Conservation (phyloP, 2,888 invertebrate genomes). For the Drosophila mimica region DNA sequence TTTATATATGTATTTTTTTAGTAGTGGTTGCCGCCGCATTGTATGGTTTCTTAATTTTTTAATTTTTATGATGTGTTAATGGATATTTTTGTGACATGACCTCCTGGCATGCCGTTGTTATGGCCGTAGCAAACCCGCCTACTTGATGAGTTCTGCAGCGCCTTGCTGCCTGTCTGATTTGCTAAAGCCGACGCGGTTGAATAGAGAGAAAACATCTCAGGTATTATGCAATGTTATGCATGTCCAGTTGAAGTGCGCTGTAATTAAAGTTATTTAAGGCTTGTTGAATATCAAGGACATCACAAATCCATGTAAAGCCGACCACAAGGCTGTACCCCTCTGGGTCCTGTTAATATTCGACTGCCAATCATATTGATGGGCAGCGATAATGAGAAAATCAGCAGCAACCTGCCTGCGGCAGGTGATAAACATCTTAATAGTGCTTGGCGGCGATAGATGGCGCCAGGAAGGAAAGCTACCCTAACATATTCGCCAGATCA, state of each 20-base stretch:
- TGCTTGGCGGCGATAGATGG: conserved; percentile 56
- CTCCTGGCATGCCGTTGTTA: conserved; percentile 71
- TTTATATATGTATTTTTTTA: not conserved
- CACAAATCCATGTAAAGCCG: conserved; percentile 16
- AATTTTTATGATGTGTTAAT: conserved; percentile 80
- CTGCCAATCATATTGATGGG: conserved; percentile 48
- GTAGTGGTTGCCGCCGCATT: conserved; percentile 41
- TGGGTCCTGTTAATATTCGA: conserved; percentile 27
- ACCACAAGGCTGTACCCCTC: conserved; percentile 42
- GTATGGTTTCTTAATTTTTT: conserved; percentile 78
- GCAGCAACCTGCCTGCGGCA: not conserved
- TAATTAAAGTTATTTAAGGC: conserved; percentile 76
- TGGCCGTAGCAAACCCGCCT: conserved; percentile 51
- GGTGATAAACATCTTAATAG: conserved; percentile 35
- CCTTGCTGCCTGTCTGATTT: conserved; percentile 30
- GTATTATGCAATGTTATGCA: conserved; percentile 64
- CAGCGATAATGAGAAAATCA: conserved; percentile 21
- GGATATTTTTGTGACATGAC: conserved; percentile 80
- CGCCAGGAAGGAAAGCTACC: conserved; percentile 37
- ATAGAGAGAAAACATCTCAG: conserved; percentile 35
- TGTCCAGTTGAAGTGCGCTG: conserved; percentile 32
- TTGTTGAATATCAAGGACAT: conserved; percentile 70
- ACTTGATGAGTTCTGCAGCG: conserved; percentile 57
- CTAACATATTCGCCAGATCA: conserved; percentile 59
- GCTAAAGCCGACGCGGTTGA: conserved; percentile 30